These are phyloP conservation scores for Salticus scenicus DNA, from an alignment of 2,888 invertebrate species.

Conservation along the genomic window DNA sequence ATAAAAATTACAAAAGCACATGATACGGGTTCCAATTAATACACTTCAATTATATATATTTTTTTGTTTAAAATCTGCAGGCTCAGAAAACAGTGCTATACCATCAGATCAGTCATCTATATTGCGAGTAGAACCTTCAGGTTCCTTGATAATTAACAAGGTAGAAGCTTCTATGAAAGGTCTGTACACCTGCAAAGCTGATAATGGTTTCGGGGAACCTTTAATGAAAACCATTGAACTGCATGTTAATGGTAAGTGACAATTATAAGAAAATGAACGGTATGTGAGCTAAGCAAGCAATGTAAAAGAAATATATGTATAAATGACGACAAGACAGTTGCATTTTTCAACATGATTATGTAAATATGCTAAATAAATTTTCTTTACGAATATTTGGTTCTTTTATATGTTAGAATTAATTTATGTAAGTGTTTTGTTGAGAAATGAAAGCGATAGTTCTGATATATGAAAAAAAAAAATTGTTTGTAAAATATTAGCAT, in stretches of 20 bases:
- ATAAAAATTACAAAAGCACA: too few species aligned
- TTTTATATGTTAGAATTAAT: too few species aligned
- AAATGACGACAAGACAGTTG: background rate
- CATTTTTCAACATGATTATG: background rate
- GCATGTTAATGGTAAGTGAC: slow-evolving; percentile 47
- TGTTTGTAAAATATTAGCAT: too few species aligned
- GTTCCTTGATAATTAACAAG: slow-evolving; percentile 26
- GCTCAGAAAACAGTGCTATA: background rate
- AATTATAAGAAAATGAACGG: background rate
- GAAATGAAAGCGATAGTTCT: too few species aligned
- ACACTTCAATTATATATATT: too few species aligned
- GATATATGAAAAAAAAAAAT: too few species aligned
- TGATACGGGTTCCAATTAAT: too few species aligned
- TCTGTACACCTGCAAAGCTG: slow-evolving; percentile 57
- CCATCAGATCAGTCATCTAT: slow-evolving; percentile 16
- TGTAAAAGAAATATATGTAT: background rate
- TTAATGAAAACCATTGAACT: slow-evolving; percentile 43
- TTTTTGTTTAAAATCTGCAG: too few species aligned
- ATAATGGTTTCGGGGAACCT: slow-evolving; percentile 60
- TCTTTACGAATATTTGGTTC: too few species aligned
- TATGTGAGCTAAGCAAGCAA: background rate
- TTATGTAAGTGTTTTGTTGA: too few species aligned
- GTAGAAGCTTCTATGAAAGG: slow-evolving; percentile 47
- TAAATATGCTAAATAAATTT: too few species aligned
- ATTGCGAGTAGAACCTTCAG: slow-evolving; percentile 16